phyloP scores from a whole-genome alignment of 1,140 invertebrate species.

The Grapholita molesta region DNA sequence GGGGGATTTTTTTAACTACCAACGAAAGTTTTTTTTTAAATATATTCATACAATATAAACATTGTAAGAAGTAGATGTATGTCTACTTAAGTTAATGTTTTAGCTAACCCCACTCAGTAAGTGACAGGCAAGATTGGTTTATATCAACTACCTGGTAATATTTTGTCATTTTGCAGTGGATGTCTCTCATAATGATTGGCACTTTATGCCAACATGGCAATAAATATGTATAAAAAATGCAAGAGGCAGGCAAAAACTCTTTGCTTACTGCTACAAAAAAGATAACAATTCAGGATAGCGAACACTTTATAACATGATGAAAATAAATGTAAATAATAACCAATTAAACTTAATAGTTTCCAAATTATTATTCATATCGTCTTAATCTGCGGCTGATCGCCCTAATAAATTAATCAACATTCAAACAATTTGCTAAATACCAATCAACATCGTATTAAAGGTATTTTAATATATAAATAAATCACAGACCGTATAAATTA shows the following conservation, averaged over 20 bases:
- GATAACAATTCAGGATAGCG: too few relatives aligned
- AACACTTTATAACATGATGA: too few relatives aligned
- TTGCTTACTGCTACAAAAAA: too few relatives aligned
- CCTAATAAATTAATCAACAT: constrained; percentile 38
- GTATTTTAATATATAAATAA: constrained; percentile 38
- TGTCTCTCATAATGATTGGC: not conserved
- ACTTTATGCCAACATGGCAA: not conserved
- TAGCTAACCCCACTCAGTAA: not conserved
- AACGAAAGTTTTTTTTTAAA: too few relatives aligned
- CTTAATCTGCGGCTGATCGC: not conserved
- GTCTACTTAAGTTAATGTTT: not conserved
- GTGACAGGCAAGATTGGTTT: not conserved
- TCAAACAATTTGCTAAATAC: constrained; percentile 43
- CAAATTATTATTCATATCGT: not conserved
- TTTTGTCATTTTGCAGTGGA: constrained; percentile 9
- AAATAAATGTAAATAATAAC: too few relatives aligned
- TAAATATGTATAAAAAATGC: too few relatives aligned
- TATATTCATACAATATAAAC: too few relatives aligned
- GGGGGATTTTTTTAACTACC: too few relatives aligned
- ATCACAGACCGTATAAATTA: constrained; percentile 51
- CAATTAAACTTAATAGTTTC: not conserved
- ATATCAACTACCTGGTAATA: not conserved
- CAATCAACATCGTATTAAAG: constrained; percentile 44
- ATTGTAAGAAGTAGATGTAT: not conserved
- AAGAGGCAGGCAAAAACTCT: not conserved